Evolutionary conservation across 2,797 vertebrate genomes (phyloP).

Genomic region (Crenichthys baileyi): DNA sequence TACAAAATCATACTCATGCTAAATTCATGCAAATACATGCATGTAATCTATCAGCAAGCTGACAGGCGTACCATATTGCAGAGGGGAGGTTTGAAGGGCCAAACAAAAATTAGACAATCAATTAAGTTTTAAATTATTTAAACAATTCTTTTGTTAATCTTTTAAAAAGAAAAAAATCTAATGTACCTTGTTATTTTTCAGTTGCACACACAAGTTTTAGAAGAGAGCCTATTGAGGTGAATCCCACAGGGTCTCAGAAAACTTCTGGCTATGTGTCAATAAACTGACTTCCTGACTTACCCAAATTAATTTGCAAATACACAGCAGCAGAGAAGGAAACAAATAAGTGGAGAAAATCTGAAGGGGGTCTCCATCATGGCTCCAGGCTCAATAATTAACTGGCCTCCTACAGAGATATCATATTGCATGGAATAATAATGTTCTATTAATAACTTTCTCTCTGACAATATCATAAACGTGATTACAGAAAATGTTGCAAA

Average conservation of each 20-base stretch:
- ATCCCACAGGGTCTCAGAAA: constrained; percentile 83
- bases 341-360: constrained; percentile 86
- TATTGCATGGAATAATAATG: constrained; percentile 84
- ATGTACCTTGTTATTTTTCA: constrained; percentile 44
- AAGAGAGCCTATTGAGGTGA: constrained; percentile 86
- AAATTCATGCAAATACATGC: constrained; percentile 98
- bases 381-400: constrained; percentile 74
- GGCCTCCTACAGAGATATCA: constrained; percentile 80
- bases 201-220: constrained; percentile 77
- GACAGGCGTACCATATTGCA: constrained; percentile 97
- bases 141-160: not conserved
- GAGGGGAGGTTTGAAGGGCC: constrained; percentile 87
- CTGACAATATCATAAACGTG: constrained; percentile 80
- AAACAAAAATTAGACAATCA: constrained; percentile 91
- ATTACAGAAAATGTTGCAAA: constrained; percentile 74
- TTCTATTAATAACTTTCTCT: constrained; percentile 75
- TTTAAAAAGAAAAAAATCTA: not conserved
- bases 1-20: constrained; percentile 90
- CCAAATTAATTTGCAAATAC: constrained; percentile 86
- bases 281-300: constrained; percentile 74
- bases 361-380: constrained; percentile 69
- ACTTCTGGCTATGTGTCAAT: constrained; percentile 83
- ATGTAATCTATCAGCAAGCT: constrained; percentile 96
- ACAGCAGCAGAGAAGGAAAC: constrained; percentile 85
- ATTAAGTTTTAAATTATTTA: constrained; percentile 84